Conservation (phyloP, 2,797 vertebrate species). For the Streptopelia turtur region DNA sequence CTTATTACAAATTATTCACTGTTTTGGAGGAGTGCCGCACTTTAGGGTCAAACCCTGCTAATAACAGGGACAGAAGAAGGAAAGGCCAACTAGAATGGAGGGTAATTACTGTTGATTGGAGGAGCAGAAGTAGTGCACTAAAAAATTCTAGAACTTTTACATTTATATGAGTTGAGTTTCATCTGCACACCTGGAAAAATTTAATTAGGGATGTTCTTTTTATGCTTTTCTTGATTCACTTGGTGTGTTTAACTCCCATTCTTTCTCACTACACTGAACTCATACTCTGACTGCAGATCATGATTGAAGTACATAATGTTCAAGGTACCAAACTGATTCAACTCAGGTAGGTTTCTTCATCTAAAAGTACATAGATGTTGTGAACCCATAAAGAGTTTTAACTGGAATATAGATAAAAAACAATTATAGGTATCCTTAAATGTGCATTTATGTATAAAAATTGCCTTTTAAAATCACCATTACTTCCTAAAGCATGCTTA, state of each 20-base stretch:
- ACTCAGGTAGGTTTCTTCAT: not conserved
- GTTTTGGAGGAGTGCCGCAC: not conserved
- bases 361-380: not conserved
- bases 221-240: not conserved
- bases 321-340: not conserved
- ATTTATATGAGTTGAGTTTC: not conserved
- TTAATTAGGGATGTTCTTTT: not conserved
- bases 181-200: not conserved
- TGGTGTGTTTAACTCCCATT: not conserved
- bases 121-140: not conserved
- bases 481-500: not conserved
- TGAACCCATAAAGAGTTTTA: not conserved
- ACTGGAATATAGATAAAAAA: not conserved
- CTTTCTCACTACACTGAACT: not conserved
- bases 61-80: not conserved
- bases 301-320: not conserved
- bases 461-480: not conserved
- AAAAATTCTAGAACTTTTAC: not conserved
- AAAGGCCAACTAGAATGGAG: not conserved
- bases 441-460: not conserved
- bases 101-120: not conserved
- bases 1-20: not conserved
- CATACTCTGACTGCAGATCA: not conserved
- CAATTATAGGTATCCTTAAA: not conserved
- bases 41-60: not conserved